Evolutionary conservation across 1,140 invertebrate species (phyloP), one percentile per base, ranked within the genome.

Genomic region (Drosophila pruinosa): DNA sequence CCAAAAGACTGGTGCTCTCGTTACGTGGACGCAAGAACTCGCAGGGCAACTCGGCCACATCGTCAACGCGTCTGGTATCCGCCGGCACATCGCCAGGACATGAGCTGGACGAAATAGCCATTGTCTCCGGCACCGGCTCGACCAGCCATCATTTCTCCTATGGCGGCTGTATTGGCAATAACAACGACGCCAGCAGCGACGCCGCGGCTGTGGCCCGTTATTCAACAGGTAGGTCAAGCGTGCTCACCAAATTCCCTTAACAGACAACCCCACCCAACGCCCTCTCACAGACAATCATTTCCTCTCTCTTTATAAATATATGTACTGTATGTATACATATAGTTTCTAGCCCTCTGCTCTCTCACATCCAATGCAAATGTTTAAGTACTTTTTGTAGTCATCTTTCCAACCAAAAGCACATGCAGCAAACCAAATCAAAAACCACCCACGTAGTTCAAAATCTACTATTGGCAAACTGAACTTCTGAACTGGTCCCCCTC

Each of bases 91-190:
- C 93, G 75, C 93, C 92, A 69, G 93, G 93, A 58, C 94, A 95
- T 91, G 95, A 96, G 79, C 92, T 96, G 45, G 95, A 96, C 75
- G 95, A 96, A 92, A 96, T 96, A 77, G 95, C 95, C 26, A 94
- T 96, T 65, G 95, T 96, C 45, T 94, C 93, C 17, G 93, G 93
- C 65, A 93, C 94, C 75, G 93, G 93, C 67, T 91, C 92, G 75
- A 92, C 92, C 54, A 91, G 93, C 79, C 75, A 93, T 79, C 93
- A 94, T 89, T 93, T 94, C 78, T 93, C 94, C 83, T 93, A 95
- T 92, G 92, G 94, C 82, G 92, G 94, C 76, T 81, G 82, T 63
- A 82, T 86, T 67, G 81, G 56, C 31, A 74, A 75, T 26, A 69
- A 43, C 92, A 71, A 86, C 92, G 73, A 95, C 95, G 41, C 26